Evolutionary conservation across 2,888 invertebrate genomes (phyloP).

Genomic region (Unio delphinus): DNA sequence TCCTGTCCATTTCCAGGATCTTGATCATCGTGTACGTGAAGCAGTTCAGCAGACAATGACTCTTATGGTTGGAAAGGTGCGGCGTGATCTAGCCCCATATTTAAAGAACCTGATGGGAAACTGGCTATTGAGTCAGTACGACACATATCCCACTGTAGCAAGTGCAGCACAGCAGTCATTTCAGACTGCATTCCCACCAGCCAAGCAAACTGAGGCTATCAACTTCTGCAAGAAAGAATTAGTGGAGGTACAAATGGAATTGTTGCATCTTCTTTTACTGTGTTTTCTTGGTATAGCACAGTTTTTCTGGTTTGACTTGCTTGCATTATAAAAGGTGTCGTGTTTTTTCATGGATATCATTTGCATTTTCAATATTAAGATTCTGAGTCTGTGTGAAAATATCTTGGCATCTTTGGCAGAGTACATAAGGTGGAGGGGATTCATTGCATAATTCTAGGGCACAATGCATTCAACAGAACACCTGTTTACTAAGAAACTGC

Average conservation of each 20-base stretch:
- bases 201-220: constrained; percentile 85
- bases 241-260: constrained; percentile 71
- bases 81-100: constrained; percentile 84
- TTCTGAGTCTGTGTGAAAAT: no score
- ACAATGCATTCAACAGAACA: no score
- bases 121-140: constrained; percentile 90
- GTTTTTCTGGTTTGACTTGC: constrained; percentile 1
- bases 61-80: constrained; percentile 77
- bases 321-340: no score
- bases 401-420: no score
- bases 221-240: constrained; percentile 88
- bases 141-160: constrained; percentile 88
- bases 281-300: not conserved
- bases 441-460: no score
- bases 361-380: no score
- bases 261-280: constrained; percentile 1
- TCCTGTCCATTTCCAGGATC: constrained; percentile 74
- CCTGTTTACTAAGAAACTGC: no score
- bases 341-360: no score
- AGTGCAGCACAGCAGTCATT: constrained; percentile 81
- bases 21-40: constrained; percentile 88
- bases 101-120: constrained; percentile 83
- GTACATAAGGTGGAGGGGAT: no score
- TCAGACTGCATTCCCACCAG: constrained; percentile 81
- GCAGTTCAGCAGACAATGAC: constrained; percentile 83